These are phyloP conservation scores for Calliphora vomitoria DNA, from an alignment of 2,888 invertebrate species.

Conservation along the genomic window DNA sequence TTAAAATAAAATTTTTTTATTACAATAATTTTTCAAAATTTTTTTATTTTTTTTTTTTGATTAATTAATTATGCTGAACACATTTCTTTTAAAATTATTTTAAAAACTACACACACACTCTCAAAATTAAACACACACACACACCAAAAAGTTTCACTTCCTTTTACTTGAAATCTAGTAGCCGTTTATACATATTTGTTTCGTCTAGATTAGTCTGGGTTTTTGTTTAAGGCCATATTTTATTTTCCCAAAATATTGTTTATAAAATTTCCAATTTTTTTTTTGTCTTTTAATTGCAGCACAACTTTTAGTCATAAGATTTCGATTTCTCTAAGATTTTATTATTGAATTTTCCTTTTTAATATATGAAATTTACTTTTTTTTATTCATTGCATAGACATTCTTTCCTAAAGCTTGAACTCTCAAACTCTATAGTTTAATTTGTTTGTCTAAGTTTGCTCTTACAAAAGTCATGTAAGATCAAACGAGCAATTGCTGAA, in stretches of 20 bases:
- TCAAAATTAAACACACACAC: conserved; percentile 20
- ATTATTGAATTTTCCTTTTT: too few relatives aligned
- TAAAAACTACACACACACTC: conserved; percentile 25
- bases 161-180: conserved; percentile 60
- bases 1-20: conserved; percentile 39
- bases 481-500: too few relatives aligned
- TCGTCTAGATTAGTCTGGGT: neutral
- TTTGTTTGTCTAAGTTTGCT: too few relatives aligned
- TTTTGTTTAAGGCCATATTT: neutral
- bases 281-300: too few relatives aligned
- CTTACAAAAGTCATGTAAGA: too few relatives aligned
- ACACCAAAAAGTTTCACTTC: conserved; percentile 73
- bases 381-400: too few relatives aligned
- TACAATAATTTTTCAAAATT: conserved; percentile 33
- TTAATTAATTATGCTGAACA: conserved; percentile 65
- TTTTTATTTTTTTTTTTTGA: neutral
- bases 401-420: too few relatives aligned
- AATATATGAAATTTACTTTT: too few relatives aligned
- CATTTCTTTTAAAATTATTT: conserved; percentile 43
- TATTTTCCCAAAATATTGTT: neutral
- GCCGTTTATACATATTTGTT: neutral
- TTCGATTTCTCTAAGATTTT: too few relatives aligned
- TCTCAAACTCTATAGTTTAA: too few relatives aligned
- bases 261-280: neutral
- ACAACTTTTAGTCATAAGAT: too few relatives aligned